These are phyloP conservation scores for Cenopis cana DNA, from an alignment of 2,888 invertebrate genomes.

Conservation along the genomic window DNA sequence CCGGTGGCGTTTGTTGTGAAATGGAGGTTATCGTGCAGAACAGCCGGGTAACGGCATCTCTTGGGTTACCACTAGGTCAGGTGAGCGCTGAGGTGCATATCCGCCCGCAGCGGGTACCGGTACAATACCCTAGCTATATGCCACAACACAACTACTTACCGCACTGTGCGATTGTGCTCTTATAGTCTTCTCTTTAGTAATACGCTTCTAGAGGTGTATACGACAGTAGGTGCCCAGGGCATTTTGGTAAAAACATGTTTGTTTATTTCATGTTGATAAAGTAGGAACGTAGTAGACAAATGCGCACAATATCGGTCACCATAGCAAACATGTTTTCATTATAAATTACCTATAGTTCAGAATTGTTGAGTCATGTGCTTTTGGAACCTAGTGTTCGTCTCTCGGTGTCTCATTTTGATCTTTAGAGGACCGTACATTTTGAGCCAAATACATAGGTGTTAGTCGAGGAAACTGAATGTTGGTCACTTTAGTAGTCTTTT, in stretches of 20 bases:
- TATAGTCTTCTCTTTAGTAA: background rate
- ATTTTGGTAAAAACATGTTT: constrained; percentile 26
- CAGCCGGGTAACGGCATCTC: constrained; percentile 56
- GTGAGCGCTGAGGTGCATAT: constrained; percentile 61
- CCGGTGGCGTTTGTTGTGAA: constrained; percentile 36
- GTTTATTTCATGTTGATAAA: constrained; percentile 3
- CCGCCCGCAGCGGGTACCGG: constrained; percentile 52
- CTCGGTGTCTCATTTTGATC: background rate
- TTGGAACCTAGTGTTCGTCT: background rate
- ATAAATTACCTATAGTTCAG: background rate
- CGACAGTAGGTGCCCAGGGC: background rate
- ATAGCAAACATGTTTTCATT: constrained; percentile 38
- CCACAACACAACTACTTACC: constrained; percentile 42
- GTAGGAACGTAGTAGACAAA: background rate
- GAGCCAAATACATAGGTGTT: no score
- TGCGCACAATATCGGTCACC: constrained; percentile 8
- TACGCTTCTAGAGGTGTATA: constrained; percentile 10
- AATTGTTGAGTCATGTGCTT: constrained; percentile 24
- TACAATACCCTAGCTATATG: constrained; percentile 41
- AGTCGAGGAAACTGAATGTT: no score
- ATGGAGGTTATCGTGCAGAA: constrained; percentile 45
- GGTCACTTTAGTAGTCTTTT: no score
- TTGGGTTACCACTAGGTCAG: constrained; percentile 52
- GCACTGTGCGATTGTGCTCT: no score
- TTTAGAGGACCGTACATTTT: background rate